Evolutionary conservation across 92 coral and sea anemone genomes (phyloP).

Genomic region (Parazoanthus swiftii): DNA sequence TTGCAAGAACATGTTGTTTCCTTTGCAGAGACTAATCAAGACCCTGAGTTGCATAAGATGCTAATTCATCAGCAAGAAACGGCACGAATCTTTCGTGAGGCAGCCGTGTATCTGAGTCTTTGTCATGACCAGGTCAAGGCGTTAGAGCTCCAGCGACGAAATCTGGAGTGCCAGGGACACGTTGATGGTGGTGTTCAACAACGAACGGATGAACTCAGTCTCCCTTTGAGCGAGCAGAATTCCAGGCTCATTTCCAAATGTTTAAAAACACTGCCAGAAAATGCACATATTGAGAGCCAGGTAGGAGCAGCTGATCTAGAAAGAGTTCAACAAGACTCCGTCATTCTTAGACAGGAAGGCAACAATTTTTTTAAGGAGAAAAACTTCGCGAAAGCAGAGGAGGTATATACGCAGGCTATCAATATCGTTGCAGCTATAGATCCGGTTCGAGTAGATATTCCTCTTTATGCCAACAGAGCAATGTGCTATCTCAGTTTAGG

Average conservation of each 20-base stretch:
- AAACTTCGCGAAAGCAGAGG: conserved; percentile 46
- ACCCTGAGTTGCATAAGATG: neutral
- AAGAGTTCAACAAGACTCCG: conserved; percentile 28
- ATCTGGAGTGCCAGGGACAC: conserved; percentile 51
- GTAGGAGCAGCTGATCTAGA: neutral
- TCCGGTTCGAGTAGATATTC: conserved; percentile 35
- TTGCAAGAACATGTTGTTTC: conserved; percentile 59
- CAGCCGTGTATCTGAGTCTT: conserved; percentile 63
- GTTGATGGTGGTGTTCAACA: neutral
- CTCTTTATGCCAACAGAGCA: conserved; percentile 62
- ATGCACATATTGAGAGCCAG: neutral
- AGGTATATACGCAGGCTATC: conserved; percentile 55
- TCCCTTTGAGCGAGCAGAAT: conserved; percentile 57
- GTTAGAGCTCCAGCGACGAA: conserved; percentile 50
- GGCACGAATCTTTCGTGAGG: conserved; percentile 62
- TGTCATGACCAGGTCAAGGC: conserved; percentile 70
- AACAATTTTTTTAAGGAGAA: conserved; percentile 49
- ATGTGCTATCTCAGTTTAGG: conserved; percentile 55
- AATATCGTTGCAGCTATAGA: neutral
- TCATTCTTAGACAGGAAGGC: conserved; percentile 59
- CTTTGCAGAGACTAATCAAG: conserved; percentile 14
- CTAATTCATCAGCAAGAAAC: conserved; percentile 55
- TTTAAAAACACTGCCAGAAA: conserved; percentile 31
- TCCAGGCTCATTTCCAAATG: conserved; percentile 66
- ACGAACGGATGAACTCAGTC: neutral